Evolutionary conservation across 2,888 invertebrate species (phyloP).

Genomic region (Acleris emargana): DNA sequence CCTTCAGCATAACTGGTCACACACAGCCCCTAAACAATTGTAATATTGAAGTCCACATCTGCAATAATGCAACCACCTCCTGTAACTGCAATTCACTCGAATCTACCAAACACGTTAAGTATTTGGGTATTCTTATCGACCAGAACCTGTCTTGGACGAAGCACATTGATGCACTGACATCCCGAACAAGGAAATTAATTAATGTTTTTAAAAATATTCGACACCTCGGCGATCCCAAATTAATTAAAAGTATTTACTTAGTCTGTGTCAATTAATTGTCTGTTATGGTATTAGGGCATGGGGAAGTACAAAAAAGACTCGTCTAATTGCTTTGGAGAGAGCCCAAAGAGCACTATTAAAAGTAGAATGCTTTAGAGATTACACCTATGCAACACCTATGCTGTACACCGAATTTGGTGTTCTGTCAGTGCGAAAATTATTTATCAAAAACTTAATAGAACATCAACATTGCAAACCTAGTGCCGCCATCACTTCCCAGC

Average conservation of each 20-base stretch:
- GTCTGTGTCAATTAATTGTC: too few species aligned
- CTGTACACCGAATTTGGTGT: background rate
- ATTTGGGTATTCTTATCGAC: background rate
- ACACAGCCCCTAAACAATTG: background rate
- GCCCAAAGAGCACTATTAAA: too few species aligned
- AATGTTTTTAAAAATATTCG: background rate
- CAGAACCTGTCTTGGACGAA: background rate
- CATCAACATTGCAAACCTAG: too few species aligned
- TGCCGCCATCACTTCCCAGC: too few species aligned
- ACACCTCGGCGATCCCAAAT: background rate
- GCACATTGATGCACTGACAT: background rate
- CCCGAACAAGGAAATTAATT: background rate
- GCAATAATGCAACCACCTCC: background rate
- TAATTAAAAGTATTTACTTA: too few species aligned
- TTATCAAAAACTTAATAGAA: too few species aligned
- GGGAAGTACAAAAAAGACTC: too few species aligned
- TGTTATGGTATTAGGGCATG: too few species aligned
- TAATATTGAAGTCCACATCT: background rate
- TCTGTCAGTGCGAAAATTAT: background rate
- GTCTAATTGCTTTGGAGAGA: too few species aligned
- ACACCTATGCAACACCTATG: too few species aligned
- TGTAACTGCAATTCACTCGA: background rate
- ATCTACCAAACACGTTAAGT: background rate
- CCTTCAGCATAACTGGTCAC: slow-evolving; percentile 12
- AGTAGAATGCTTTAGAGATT: too few species aligned